These are phyloP conservation scores for Platypus cylindrus DNA, from an alignment of 2,888 invertebrate species.

Conservation along the genomic window DNA sequence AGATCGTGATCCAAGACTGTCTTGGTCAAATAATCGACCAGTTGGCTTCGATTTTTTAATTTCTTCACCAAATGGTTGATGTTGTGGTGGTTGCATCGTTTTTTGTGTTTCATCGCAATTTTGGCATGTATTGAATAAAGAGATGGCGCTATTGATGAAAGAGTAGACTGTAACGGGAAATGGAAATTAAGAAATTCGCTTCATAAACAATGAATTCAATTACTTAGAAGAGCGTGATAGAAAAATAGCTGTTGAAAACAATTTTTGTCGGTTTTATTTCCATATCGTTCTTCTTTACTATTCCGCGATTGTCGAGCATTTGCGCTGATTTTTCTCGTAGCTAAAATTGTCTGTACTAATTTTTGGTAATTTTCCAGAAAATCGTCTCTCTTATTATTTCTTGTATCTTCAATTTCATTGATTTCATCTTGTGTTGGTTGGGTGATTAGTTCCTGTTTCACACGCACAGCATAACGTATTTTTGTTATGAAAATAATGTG, in stretches of 20 bases:
- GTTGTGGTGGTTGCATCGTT: too few species aligned
- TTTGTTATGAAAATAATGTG: too few species aligned
- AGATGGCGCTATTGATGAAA: conserved; percentile 8
- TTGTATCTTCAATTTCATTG: conserved; percentile 12
- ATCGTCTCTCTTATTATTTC: conserved; percentile 7
- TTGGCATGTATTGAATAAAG: conserved; percentile 9
- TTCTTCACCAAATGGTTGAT: conserved; percentile 11
- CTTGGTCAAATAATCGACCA: conserved; percentile 7
- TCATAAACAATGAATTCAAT: neutral
- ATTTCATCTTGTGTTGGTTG: neutral
- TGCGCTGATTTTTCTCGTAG: too few species aligned
- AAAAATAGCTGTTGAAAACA: conserved; percentile 9
- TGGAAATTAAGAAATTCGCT: neutral
- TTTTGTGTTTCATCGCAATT: conserved; percentile 2
- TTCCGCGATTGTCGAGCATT: neutral
- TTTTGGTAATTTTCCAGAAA: conserved; percentile 9
- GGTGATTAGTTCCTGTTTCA: too few species aligned
- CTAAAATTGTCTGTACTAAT: conserved; percentile 7
- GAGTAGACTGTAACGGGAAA: conserved; percentile 9
- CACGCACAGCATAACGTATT: too few species aligned
- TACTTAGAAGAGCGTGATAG: conserved; percentile 12
- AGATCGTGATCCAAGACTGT: conserved; percentile 6
- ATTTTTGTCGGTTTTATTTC: too few species aligned
- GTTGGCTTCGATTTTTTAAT: conserved; percentile 5
- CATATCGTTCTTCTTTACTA: too few species aligned